phyloP scores from a whole-genome alignment of 1,140 invertebrate species.

The Hirudo medicinalis region DNA sequence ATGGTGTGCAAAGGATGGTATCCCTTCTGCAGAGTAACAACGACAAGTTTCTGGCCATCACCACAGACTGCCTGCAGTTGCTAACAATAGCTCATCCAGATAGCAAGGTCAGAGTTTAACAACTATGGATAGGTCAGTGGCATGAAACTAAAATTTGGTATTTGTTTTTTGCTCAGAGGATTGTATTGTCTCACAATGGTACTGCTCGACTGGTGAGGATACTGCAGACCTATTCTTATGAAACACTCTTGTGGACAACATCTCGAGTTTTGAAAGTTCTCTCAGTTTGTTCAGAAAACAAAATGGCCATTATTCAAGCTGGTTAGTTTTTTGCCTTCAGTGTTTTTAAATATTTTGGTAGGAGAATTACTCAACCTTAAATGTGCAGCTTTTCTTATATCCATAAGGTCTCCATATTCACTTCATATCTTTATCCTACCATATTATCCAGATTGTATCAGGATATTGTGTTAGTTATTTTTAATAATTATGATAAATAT shows the following conservation, averaged over 20 bases:
- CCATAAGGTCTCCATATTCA: too few relatives aligned
- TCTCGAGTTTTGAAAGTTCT: conserved; percentile 89
- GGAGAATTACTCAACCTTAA: too few relatives aligned
- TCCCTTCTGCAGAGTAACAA: conserved; percentile 86
- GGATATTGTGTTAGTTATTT: too few relatives aligned
- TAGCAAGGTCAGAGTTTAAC: conserved; percentile 53
- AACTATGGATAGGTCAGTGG: not conserved
- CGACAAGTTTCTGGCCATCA: conserved; percentile 89
- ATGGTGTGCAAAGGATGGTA: conserved; percentile 95
- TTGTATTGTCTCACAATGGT: conserved; percentile 83
- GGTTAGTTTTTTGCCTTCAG: conserved; percentile 37
- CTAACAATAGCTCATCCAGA: conserved; percentile 97
- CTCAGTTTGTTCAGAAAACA: conserved; percentile 92
- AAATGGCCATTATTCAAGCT: conserved; percentile 88
- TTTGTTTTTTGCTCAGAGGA: conserved; percentile 19
- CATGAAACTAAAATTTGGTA: not conserved
- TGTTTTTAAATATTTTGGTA: not conserved
- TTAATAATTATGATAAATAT: too few relatives aligned
- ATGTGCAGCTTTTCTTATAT: too few relatives aligned
- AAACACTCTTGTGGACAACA: conserved; percentile 95
- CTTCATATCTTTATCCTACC: too few relatives aligned
- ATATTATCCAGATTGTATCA: too few relatives aligned
- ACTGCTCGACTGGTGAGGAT: conserved; percentile 91
- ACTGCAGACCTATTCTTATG: conserved; percentile 85
- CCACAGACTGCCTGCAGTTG: conserved; percentile 95